Evolutionary conservation across 2,888 invertebrate species (phyloP).

Genomic region (Caenorhabditis afra): DNA sequence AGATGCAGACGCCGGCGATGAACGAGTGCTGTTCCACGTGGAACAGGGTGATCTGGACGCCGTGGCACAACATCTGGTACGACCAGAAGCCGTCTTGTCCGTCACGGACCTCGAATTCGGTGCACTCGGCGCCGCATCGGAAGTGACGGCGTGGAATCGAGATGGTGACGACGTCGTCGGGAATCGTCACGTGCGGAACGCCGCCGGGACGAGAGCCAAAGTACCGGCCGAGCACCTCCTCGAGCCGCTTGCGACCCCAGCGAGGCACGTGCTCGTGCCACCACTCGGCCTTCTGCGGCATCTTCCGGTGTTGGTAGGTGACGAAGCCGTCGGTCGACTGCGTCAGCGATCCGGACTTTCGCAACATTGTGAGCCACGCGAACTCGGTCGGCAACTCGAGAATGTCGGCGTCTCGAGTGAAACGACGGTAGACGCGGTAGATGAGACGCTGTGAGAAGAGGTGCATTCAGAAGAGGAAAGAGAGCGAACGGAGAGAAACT

Average conservation of each 20-base stretch:
- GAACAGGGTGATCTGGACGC: constrained; percentile 22
- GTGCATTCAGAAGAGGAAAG: background rate
- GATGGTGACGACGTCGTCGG: constrained; percentile 16
- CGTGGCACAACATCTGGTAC: constrained; percentile 2
- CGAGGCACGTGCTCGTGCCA: background rate
- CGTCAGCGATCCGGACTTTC: background rate
- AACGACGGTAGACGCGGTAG: background rate
- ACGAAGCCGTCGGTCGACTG: background rate
- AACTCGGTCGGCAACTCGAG: background rate
- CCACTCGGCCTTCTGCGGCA: background rate
- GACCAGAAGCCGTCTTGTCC: constrained; percentile 5
- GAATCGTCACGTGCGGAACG: background rate
- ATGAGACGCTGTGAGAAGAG: background rate
- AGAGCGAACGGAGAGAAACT: background rate
- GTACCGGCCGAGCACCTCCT: background rate
- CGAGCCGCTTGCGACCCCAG: background rate
- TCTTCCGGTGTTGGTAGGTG: background rate
- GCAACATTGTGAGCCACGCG: background rate
- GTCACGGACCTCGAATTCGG: constrained; percentile 19
- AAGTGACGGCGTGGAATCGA: constrained; percentile 26
- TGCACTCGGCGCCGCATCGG: constrained; percentile 6
- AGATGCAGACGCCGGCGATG: constrained; percentile 21
- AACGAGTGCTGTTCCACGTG: background rate
- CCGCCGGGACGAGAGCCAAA: constrained; percentile 7
- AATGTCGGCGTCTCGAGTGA: background rate